These are phyloP conservation scores for Rhynchomys soricoides DNA, from an alignment of 2,113 vertebrate species.

Conservation along the genomic window DNA sequence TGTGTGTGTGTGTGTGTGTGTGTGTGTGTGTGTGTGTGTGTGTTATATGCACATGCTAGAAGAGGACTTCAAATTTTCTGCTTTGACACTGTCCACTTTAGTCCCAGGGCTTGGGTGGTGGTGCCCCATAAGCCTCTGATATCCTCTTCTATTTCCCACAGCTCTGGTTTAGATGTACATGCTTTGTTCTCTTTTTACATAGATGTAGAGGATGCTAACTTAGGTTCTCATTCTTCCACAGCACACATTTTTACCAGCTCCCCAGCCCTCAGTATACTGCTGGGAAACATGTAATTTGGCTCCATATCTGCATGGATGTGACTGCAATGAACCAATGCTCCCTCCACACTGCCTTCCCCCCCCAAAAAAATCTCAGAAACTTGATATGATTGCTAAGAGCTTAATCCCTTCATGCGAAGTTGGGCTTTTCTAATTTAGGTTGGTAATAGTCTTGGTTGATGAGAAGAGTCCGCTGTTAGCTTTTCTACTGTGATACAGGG, in stretches of 20 bases:
- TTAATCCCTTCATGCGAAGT: background rate
- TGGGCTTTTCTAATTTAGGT: background rate
- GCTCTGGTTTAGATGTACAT: background rate
- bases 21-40: background rate
- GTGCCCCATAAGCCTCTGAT: background rate
- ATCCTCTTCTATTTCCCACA: background rate
- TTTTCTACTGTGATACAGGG: constrained; percentile 33
- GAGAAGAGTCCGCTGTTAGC: constrained; percentile 21
- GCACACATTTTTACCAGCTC: background rate
- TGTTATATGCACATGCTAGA: background rate
- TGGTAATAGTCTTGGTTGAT: background rate
- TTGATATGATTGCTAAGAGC: background rate
- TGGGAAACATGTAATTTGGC: background rate
- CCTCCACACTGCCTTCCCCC: too few species aligned
- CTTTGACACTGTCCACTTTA: background rate
- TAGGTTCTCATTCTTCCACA: background rate
- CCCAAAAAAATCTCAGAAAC: background rate
- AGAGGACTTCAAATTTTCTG: background rate
- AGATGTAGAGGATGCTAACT: background rate
- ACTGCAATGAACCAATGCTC: too few species aligned
- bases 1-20: background rate
- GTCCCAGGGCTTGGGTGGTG: background rate
- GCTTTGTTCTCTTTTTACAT: background rate
- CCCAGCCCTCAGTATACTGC: background rate
- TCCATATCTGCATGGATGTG: background rate